These are phyloP conservation scores for Noctua pronuba DNA, from an alignment of 2,888 invertebrate species.

Conservation along the genomic window DNA sequence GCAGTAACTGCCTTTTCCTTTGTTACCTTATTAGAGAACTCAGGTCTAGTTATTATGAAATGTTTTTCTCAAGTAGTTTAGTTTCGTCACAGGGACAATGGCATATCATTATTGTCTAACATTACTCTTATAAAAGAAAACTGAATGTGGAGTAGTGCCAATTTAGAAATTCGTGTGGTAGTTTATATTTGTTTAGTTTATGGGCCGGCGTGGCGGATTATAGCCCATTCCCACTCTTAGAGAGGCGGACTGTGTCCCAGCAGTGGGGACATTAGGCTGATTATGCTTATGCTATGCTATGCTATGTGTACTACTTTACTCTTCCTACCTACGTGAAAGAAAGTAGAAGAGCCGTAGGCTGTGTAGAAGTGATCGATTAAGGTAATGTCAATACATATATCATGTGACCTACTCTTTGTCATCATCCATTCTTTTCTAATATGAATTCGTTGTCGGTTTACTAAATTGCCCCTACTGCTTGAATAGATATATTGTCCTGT, in stretches of 20 bases:
- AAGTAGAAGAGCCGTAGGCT: conserved; percentile 3
- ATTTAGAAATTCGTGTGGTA: conserved; percentile 16
- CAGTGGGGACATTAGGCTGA: too few species aligned
- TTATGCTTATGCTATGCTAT: too few species aligned
- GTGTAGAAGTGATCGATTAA: neutral
- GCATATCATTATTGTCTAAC: neutral
- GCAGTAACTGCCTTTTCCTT: conserved; percentile 21
- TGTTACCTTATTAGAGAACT: conserved; percentile 12
- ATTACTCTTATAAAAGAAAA: conserved; percentile 15
- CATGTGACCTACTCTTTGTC: conserved; percentile 1
- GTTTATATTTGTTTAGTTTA: too few species aligned
- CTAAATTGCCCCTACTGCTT: conserved; percentile 4
- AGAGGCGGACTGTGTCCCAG: too few species aligned
- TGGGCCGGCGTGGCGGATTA: too few species aligned
- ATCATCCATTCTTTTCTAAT: conserved; percentile 4
- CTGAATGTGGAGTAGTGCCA: conserved; percentile 34
- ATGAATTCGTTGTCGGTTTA: conserved; percentile 13
- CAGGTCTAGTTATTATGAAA: neutral
- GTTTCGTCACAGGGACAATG: neutral
- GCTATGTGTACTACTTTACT: too few species aligned
- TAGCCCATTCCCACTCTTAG: too few species aligned
- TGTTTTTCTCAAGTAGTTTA: neutral
- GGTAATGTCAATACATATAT: neutral
- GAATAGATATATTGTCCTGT: conserved; percentile 45
- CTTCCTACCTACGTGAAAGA: conserved; percentile 13